Evolutionary conservation across 2,888 invertebrate species (phyloP).

Genomic region (Danaus chrysippus): DNA sequence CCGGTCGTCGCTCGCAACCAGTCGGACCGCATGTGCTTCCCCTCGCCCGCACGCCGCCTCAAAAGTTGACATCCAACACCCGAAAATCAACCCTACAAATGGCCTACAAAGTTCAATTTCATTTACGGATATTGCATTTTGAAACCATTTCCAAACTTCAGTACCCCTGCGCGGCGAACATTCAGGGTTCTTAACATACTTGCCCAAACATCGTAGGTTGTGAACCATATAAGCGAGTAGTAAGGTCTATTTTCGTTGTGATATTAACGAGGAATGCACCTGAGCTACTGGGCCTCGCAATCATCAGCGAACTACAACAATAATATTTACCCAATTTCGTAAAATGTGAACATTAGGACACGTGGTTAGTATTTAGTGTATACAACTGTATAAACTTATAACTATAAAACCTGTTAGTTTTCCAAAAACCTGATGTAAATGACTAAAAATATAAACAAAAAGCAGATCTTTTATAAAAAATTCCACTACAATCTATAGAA

Average conservation of each 20-base stretch:
- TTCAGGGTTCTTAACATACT: conserved; percentile 68
- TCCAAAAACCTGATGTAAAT: too few relatives aligned
- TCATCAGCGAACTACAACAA: conserved; percentile 45
- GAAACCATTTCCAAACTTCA: conserved; percentile 38
- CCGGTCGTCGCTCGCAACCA: conserved; percentile 78
- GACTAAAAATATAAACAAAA: too few relatives aligned
- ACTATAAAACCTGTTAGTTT: too few relatives aligned
- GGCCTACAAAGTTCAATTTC: conserved; percentile 34
- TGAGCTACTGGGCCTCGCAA: conserved; percentile 59
- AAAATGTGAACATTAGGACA: conserved; percentile 45
- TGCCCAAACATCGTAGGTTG: conserved; percentile 48
- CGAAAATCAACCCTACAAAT: conserved; percentile 41
- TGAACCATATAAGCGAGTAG: conserved; percentile 48
- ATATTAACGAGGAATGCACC: conserved; percentile 52
- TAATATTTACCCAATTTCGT: conserved; percentile 50
- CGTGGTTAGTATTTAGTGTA: conserved; percentile 27
- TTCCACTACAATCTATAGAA: not conserved
- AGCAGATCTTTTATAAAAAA: not conserved
- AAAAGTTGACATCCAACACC: conserved; percentile 50
- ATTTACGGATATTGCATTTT: conserved; percentile 21
- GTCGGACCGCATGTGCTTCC: conserved; percentile 67
- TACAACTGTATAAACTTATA: too few relatives aligned
- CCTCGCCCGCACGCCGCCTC: conserved; percentile 53
- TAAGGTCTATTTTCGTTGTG: conserved; percentile 46
- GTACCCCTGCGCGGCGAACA: conserved; percentile 53